Evolutionary conservation across 2,113 vertebrate species (phyloP).

Genomic region (Felis catus): DNA sequence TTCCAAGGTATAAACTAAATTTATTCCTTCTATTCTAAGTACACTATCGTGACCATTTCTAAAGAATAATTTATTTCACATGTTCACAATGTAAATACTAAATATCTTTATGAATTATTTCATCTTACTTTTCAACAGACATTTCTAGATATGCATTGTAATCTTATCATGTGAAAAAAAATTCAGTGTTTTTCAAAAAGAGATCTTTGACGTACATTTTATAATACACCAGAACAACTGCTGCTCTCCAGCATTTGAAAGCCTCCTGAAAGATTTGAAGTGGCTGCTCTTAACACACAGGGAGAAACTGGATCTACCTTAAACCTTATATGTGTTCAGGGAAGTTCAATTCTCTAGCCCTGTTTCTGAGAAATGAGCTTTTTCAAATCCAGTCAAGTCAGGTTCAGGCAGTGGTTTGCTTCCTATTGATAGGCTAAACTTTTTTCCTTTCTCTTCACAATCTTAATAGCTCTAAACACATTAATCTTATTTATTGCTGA

Average conservation of each 20-base stretch:
- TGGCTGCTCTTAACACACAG: background rate
- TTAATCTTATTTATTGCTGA: constrained; percentile 32
- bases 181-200: background rate
- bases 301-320: background rate
- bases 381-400: background rate
- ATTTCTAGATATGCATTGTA: background rate
- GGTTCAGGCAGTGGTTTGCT: background rate
- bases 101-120: background rate
- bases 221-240: background rate
- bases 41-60: background rate
- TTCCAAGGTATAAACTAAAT: background rate
- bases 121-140: background rate
- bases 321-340: background rate
- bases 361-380: constrained; percentile 5
- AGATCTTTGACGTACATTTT: background rate
- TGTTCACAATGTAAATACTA: background rate
- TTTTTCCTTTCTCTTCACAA: background rate
- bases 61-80: background rate
- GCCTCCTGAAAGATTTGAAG: background rate
- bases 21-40: background rate
- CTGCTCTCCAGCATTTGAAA: background rate
- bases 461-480: background rate
- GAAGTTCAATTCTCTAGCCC: background rate
- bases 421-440: background rate
- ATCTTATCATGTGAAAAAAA: background rate